These are phyloP conservation scores for Symphodus melops DNA, from an alignment of 2,113 vertebrate genomes.

Conservation along the genomic window DNA sequence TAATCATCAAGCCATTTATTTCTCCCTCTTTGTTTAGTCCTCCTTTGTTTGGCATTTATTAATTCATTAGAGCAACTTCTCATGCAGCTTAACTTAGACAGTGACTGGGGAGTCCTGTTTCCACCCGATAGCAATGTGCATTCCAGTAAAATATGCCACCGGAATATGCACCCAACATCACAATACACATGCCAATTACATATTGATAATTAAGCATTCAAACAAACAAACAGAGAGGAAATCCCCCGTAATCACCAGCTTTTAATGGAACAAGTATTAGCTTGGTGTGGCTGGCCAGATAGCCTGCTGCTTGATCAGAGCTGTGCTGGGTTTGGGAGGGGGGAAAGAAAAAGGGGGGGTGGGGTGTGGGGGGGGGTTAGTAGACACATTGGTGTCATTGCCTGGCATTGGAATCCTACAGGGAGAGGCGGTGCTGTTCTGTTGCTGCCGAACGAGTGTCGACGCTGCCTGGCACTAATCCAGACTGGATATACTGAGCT, in stretches of 20 bases:
- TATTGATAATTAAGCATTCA: conserved; percentile 79
- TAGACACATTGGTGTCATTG: conserved; percentile 76
- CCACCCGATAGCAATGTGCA: conserved; percentile 65
- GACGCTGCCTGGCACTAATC: conserved; percentile 77
- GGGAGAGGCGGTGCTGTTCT: conserved; percentile 65
- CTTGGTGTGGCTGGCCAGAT: conserved; percentile 70
- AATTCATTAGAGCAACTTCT: conserved; percentile 77
- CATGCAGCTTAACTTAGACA: conserved; percentile 72
- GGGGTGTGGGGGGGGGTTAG: not conserved
- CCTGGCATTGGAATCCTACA: conserved; percentile 73
- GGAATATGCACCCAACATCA: conserved; percentile 56
- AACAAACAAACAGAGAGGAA: conserved; percentile 79
- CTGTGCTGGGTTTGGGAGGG: conserved; percentile 40
- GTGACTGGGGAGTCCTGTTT: conserved; percentile 73
- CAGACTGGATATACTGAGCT: conserved; percentile 77
- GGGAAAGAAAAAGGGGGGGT: not conserved
- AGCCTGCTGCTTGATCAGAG: conserved; percentile 74
- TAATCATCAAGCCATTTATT: conserved; percentile 74
- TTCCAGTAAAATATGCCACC: conserved; percentile 57
- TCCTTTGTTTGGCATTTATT: conserved; percentile 77
- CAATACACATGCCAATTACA: conserved; percentile 75
- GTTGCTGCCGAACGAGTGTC: conserved; percentile 49
- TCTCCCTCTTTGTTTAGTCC: conserved; percentile 73
- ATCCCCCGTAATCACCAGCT: conserved; percentile 76
- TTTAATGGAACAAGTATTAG: conserved; percentile 80